A percentile compares a stretch with the other conserved stretches of the same genome.
phyloP scores from a whole-genome alignment of 1,140 invertebrate species.

The Diachasmimorpha longicaudata region DNA sequence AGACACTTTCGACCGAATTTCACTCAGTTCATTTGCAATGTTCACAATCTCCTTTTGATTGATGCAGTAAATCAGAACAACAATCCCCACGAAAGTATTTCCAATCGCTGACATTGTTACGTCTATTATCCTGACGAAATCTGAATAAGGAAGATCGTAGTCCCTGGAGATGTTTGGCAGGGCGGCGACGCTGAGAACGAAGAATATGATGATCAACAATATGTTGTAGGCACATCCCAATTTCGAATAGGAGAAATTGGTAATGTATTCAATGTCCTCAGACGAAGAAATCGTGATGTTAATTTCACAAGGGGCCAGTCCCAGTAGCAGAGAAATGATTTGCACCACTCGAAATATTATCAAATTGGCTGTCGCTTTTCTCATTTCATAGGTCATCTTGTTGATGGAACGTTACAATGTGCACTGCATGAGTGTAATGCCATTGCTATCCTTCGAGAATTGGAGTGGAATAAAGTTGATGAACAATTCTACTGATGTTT shows the following conservation, averaged over 20 bases:
- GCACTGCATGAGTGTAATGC: too few species aligned
- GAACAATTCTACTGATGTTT: too few species aligned
- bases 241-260: neutral
- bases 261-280: neutral
- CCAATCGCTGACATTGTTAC: neutral
- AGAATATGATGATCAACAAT: neutral
- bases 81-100: neutral
- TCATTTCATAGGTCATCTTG: too few species aligned
- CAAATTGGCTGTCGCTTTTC: neutral
- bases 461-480: too few species aligned
- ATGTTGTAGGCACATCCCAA: neutral
- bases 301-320: neutral
- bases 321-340: neutral
- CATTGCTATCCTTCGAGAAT: too few species aligned
- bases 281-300: neutral
- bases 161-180: neutral
- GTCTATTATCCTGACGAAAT: neutral
- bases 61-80: neutral
- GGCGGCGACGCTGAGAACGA: neutral
- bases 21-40: neutral
- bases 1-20: neutral
- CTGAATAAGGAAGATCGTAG: neutral
- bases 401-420: too few species aligned
- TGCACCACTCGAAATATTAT: neutral
- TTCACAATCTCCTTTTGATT: neutral